Evolutionary conservation across 2,888 invertebrate species (phyloP), one percentile per base, ranked within the genome.

Genomic region (Ethmia dodecea): DNA sequence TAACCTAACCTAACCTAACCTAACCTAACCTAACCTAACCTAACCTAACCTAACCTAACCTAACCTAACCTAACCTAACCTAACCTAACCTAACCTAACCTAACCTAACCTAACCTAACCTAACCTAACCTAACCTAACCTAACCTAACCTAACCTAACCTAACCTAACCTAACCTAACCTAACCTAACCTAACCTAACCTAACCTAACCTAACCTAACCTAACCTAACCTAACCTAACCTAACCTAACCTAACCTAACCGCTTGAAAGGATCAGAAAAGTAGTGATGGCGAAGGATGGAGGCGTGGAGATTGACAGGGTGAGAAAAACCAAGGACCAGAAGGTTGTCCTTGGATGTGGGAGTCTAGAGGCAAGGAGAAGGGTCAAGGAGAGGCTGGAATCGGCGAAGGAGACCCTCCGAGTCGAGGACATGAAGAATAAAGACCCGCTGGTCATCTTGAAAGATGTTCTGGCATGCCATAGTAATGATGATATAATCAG

Each of bases 81-180:
- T 31, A 31, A 31, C 31, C 31, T 31, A 31, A 34, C 34, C 34
- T 34, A 34, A 34, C 34, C 34, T 34, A 34, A 34, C 34, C 34
- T 34, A 29, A 34, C 34, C 34, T 34, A 29, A 29, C 34, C 34
- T 34, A 29, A 34, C 34, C 34, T 34, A 29, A 34, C 34, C 34
- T 34, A 29, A 28, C 34, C 34, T 34, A 29, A 34, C 34, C 34
- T 34, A 29, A 34, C 34, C 34, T 34, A 29, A 34, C 34, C 34
- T 34, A 29, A 34, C 40, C 33, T 43, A 32, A 42, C 42, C 37
- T 43, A 32, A 42, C 42, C 41, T 43, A 32, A 37, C 42, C 41
- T 43, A 36, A 42, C 42, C 41, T 43, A 36, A 42, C 34, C 34
- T 34, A 29, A 34, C 34, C 33, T 33, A 33, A 33, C 33, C 33